Evolutionary conservation across 2,113 vertebrate genomes (phyloP), one percentile per base, ranked within the genome.

Genomic region (Puntigrus tetrazona): DNA sequence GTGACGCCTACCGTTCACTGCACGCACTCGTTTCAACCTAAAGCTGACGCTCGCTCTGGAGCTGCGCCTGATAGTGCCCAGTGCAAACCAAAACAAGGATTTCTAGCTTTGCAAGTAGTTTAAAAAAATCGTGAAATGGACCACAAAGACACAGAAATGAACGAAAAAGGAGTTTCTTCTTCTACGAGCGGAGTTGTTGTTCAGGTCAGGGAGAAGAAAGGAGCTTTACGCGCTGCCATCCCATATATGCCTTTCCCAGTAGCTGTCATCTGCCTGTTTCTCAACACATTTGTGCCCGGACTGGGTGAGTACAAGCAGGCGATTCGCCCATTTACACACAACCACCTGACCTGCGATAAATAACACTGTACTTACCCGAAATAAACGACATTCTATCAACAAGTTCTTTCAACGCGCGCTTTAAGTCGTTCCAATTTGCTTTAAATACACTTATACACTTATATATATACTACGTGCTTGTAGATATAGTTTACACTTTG

Each of bases 211-310:
- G 97, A 99, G 94, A 99, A 99, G 95, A 99, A 99, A 91, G 97
- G 97, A 34, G 91, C 95, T 65, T 91, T 99, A 83, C 94, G 97
- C 47, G 97, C 97, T 18, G 97, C 97, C 27, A 99, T 98, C 93
- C 97, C 97, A 83, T 97, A 95, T 89, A 97, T 99, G 97, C 97
- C 97, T 14, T 98, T 99, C 90, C 97, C 96, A 2, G 92, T 98
- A 90, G 97, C 97, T 3, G 97, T 98, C 88, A 94, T 98, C 91
- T 99, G 97, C 89, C 93, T 99, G 82, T 98, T 99, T 90, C 96
- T 98, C 90, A 99, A 99, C 94, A 99, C 97, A 84, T 98, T 99
- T 92, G 94, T 99, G 89, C 97, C 97, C 22, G 97, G 97, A 89
- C 90, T 98, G 73, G 97, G 97, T 99, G 92, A 98, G 97, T 90